Conservation (phyloP, 2,888 invertebrate genomes). For the Pheosia tremula region DNA sequence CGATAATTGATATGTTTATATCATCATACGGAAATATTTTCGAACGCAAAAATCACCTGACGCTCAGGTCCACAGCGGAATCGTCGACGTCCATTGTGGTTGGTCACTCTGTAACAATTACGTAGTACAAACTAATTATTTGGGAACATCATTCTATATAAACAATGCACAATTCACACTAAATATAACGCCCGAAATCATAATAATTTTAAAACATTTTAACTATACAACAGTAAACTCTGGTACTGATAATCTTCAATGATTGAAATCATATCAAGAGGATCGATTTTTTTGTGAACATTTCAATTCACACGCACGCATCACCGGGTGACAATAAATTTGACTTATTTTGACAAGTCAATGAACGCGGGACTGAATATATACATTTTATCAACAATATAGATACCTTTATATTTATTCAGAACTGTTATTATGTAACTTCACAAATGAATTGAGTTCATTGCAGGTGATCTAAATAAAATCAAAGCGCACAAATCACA, state of each 20-base stretch:
- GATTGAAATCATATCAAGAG: neutral
- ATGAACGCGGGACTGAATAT: constrained; percentile 10
- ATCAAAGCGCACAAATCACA: constrained; percentile 21
- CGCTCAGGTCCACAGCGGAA: constrained; percentile 94
- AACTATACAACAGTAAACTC: constrained; percentile 17
- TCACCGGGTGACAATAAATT: constrained; percentile 49
- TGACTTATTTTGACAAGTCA: constrained; percentile 45
- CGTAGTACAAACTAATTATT: constrained; percentile 31
- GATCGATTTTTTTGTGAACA: constrained; percentile 46
- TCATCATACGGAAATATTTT: constrained; percentile 28
- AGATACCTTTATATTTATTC: neutral
- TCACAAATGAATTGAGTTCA: neutral
- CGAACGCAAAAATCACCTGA: constrained; percentile 84
- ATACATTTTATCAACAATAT: neutral
- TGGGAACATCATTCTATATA: constrained; percentile 45
- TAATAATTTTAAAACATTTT: constrained; percentile 10
- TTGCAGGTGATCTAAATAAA: neutral
- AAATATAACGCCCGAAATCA: constrained; percentile 11
- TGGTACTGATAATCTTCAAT: constrained; percentile 19
- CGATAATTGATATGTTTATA: constrained; percentile 19
- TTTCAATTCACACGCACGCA: constrained; percentile 62
- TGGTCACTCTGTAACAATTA: constrained; percentile 54
- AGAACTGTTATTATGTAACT: neutral
- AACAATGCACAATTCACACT: constrained; percentile 31
- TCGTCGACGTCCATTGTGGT: constrained; percentile 94